Percentiles rank a stretch among this genome's conserved stretches.
These are phyloP conservation scores for Thomomys bottae DNA, from an alignment of 2,113 vertebrate genomes.

Conservation along the genomic window DNA sequence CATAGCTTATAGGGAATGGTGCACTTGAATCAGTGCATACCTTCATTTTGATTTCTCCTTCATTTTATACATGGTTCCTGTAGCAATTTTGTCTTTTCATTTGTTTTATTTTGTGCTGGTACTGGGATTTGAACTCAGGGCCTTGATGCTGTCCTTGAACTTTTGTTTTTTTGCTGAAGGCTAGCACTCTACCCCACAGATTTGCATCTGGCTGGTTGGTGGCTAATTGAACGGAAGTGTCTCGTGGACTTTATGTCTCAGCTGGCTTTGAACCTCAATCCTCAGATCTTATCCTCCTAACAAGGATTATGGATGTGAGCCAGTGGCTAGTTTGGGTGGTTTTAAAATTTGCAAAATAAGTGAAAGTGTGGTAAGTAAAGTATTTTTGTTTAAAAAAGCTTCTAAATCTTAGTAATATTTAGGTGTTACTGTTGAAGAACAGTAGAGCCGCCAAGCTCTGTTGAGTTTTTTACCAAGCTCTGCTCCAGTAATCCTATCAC, in stretches of 20 bases:
- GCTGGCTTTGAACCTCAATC: too few species aligned
- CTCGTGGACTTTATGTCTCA: too few species aligned
- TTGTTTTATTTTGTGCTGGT: too few species aligned
- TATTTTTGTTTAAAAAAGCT: conserved; percentile 26
- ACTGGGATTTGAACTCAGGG: too few species aligned
- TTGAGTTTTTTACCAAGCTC: background rate
- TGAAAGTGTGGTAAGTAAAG: background rate
- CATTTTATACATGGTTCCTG: background rate
- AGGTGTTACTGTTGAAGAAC: background rate
- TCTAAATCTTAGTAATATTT: background rate
- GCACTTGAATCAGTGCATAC: background rate
- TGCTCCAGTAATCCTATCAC: conserved; percentile 30
- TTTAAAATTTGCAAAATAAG: conserved; percentile 31
- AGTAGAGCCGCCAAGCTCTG: conserved; percentile 36
- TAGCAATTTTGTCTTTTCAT: background rate
- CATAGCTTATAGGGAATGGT: rapidly evolving
- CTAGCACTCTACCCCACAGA: too few species aligned
- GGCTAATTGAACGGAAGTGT: too few species aligned
- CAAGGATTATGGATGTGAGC: too few species aligned
- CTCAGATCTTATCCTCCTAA: too few species aligned
- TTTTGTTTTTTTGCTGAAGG: too few species aligned
- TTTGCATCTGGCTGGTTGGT: too few species aligned
- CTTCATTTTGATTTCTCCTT: background rate
- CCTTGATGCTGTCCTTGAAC: too few species aligned
- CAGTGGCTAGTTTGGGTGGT: background rate